Evolutionary conservation across 92 coral and sea anemone genomes (phyloP), one percentile per base, ranked within the genome.

Genomic region (Metridium senile): DNA sequence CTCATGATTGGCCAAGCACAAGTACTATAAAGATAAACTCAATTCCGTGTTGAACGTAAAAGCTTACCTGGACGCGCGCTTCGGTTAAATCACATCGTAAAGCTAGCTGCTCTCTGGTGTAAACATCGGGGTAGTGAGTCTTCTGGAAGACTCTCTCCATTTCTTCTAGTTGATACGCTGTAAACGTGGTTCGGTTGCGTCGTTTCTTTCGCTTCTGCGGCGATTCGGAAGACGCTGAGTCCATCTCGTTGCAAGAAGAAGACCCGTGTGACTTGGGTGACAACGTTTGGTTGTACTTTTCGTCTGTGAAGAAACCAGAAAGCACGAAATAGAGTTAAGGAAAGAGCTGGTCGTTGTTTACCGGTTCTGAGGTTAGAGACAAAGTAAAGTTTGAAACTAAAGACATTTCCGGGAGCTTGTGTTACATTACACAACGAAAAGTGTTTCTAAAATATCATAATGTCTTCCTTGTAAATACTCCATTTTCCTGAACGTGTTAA

Each of bases 131-230:
- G 64, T 96, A 96, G 71, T 96, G 99, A 25, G 99, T 96, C 72
- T 96, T 96, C 85, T 96, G 99, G 58, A 96, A 96, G 27, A 96
- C 93, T 10, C 99, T 77, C 75, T 96, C 99, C 99, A 96, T 96
- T 72, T 96, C 99, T 63, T 96, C 99, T 30, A 96, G 89, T 70
- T 96, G 99, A 74, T 87, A 96, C n/a, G 99, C 95, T 8, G 99
- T 96, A 75, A 96, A 96, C 11, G 99, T 96, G 9, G 99, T 96
- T 51, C 99, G 81, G 76, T 96, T 96, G 28, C 98, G 93, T 52
- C 99, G 88, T 82, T 96, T 96, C 79, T 96, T 96, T 56, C 99
- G 94, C 76, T 96, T 96, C 33, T 94, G 92, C 18, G 99, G 72
- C 22, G 97, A 69, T n/a, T 96, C 99, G 46, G 81, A 84, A 26